Base-by-base conservation (phyloP, 2,113 vertebrate species). In the Tenebrosternarchus preto region DNA sequence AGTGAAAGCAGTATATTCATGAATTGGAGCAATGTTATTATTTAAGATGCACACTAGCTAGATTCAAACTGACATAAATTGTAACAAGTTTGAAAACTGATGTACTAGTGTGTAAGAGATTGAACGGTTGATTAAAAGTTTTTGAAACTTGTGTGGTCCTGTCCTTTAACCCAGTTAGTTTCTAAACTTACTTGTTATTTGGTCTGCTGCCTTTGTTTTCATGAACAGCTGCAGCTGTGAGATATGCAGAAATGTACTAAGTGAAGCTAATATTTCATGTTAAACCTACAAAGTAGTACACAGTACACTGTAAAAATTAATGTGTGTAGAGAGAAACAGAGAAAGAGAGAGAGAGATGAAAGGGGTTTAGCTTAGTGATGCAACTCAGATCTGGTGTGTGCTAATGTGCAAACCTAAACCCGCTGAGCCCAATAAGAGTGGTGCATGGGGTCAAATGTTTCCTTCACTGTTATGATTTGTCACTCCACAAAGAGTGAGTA, bases 401-500 rank as follows among this genome's bases (percentile, higher is more conserved):
- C 80, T 86, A 83, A 80, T 86, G 86, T 76, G 84, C 84, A 78
- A 90, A 88, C 71, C 78, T 77, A 82, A n/a, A 84, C 82, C 84
- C 84, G 84, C 76, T 88, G 75, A 80, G 73, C 85, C 83, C 87
- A 89, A 91, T 89, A 90, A 82, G 84, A 77, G 29, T 39, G 79
- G 85, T 85, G 80, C 71, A 56, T 82, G 79, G 81, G 89, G 92
- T 91, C 91, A 90, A 92, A 91, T 63, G 76, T 85, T 87, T 88
- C 83, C 77, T 85, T 91, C 87, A 90, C 73, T 84, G 71, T 85
- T 90, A 86, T 87, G 90, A 87, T 92, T 83, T 87, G 86, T 92
- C 88, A 87, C 77, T 89, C 87, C 22, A 36, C 87, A 85, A 87
- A 73, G 60, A 68, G 55, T 8, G 67, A 78, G 76, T 73, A 60